Percentiles rank a stretch among this genome's conserved stretches.
Evolutionary conservation across 2,113 vertebrate genomes (phyloP).

Genomic region (Vidua macroura): DNA sequence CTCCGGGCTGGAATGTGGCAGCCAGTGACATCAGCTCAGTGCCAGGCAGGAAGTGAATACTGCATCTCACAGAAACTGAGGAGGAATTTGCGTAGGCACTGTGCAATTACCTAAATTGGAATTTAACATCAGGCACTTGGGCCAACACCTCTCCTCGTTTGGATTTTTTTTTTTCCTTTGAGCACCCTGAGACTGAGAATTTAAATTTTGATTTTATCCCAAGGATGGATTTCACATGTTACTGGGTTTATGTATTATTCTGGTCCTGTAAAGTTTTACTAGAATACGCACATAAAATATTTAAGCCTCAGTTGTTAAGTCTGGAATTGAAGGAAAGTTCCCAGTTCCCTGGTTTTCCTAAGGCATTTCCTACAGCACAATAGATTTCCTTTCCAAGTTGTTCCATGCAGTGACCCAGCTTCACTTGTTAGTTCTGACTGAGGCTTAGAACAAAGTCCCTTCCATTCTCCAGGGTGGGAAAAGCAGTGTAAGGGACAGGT

Average conservation of each 20-base stretch:
- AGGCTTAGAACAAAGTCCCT: background rate
- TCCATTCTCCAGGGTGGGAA: background rate
- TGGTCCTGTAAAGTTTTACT: background rate
- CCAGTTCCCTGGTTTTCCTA: background rate
- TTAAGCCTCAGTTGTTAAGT: background rate
- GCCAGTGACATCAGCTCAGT: background rate
- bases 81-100: background rate
- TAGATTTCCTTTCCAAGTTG: background rate
- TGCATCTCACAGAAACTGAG: background rate
- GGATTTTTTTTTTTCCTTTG: background rate
- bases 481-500: background rate
- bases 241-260: background rate
- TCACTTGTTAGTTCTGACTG: background rate
- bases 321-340: background rate
- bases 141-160: background rate
- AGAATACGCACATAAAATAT: background rate
- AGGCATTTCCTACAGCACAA: background rate
- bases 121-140: background rate
- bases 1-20: background rate
- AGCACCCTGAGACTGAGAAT: background rate
- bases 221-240: background rate
- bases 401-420: background rate
- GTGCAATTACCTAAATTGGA: conserved; percentile 11
- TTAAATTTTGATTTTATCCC: background rate
- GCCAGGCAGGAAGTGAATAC: conserved; percentile 27